These are phyloP conservation scores for Ciconia maguari DNA, from an alignment of 2,113 vertebrate genomes.

Conservation along the genomic window DNA sequence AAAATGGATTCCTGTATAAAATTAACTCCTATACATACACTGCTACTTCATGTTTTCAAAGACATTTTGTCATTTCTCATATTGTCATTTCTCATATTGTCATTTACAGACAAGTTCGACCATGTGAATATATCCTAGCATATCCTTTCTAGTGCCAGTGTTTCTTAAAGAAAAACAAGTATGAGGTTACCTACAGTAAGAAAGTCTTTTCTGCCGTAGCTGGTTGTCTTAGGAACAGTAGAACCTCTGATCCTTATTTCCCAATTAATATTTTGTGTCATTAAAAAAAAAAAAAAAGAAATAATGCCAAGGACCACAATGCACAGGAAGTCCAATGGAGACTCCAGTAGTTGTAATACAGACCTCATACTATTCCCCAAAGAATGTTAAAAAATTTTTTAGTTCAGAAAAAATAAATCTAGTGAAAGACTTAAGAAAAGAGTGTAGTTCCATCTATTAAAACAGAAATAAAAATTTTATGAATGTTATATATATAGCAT, in stretches of 20 bases:
- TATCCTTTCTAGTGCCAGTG: not conserved
- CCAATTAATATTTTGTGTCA: not conserved
- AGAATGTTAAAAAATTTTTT: not conserved
- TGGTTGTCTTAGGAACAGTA: not conserved
- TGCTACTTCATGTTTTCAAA: not conserved
- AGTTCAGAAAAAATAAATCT: not conserved
- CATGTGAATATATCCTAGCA: not conserved
- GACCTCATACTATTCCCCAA: not conserved
- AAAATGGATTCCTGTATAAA: conserved; percentile 1
- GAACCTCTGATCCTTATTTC: not conserved
- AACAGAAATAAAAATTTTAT: not conserved
- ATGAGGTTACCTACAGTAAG: not conserved
- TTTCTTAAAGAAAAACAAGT: not conserved
- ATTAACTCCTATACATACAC: not conserved
- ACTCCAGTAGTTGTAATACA: not conserved
- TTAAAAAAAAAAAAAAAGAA: not conserved
- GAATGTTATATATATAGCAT: not conserved
- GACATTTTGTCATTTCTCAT: conserved; percentile 6
- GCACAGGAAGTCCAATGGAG: not conserved
- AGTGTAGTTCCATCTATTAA: not conserved
- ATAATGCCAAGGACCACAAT: fast-evolving
- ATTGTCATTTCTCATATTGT: not conserved
- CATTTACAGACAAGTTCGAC: not conserved
- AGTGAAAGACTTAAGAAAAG: not conserved
- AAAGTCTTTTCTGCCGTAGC: not conserved